Conservation (phyloP, 2,113 vertebrate genomes). For the Carollia perspicillata region DNA sequence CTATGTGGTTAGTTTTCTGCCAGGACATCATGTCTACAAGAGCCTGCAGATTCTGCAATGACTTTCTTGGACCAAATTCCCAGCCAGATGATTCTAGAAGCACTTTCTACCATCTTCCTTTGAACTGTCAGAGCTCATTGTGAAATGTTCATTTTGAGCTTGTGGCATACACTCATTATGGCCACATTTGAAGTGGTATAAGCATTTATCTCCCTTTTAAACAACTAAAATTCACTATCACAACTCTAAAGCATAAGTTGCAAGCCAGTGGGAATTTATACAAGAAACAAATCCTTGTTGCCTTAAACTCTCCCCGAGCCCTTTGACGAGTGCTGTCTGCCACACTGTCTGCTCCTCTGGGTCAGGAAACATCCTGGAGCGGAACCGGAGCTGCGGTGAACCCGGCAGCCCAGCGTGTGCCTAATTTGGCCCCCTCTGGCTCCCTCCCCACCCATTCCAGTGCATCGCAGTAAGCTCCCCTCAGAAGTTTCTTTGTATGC, state of each 20-base stretch:
- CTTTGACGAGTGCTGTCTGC: background rate
- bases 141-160: background rate
- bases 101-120: background rate
- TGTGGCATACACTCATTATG: background rate
- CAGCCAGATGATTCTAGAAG: background rate
- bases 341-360: background rate
- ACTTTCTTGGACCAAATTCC: background rate
- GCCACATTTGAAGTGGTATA: background rate
- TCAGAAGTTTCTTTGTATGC: conserved; percentile 50
- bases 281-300: background rate
- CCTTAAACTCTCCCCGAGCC: background rate
- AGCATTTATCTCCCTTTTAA: background rate
- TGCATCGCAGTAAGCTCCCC: conserved; percentile 63
- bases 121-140: background rate
- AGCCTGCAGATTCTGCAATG: background rate
- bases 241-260: background rate
- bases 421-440: background rate
- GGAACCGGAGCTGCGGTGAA: background rate
- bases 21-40: background rate
- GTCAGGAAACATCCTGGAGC: background rate
- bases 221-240: background rate
- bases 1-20: background rate
- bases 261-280: background rate
- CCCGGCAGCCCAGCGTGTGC: background rate
- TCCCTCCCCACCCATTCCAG: background rate